Evolutionary conservation across 2,888 invertebrate genomes (phyloP), one percentile per base, ranked within the genome.

Genomic region (Apotomis capreana): DNA sequence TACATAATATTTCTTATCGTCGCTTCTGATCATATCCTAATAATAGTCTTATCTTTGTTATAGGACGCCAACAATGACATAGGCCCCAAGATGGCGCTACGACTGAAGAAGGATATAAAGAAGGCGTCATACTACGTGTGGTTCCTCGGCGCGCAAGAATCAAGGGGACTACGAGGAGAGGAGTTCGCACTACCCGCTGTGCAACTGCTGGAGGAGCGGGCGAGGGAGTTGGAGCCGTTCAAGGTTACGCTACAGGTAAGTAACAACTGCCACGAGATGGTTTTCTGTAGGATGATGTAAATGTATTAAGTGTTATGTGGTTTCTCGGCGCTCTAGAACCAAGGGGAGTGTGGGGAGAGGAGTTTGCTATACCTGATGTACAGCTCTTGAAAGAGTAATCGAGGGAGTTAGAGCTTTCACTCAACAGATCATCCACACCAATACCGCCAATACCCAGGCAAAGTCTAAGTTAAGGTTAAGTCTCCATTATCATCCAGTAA

Each of bases 121-220:
- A 97, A 97, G 87, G 97, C 97, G 74, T 97, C 97, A 52, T 97
- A 97, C 92, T 97, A 97, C 92, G 97, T 97, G 76, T 97, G 97
- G 97, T 97, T 99, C 94, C 95, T 99, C 83, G 99, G 99, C 36
- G 98, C 99, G 81, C 97, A 98, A 92, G 99, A 99, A 93, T 97
- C 98, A 72, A 96, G 97, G 80, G 98, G 97, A 0, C 91, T 98
- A 40, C 93, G 97, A 0, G 98, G 98, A 46, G 95, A 97, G 79
- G 96, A 97, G 84, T 97, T 96, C 82, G 97, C 98, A 69, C 94
- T 97, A 73, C 97, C 98, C 10, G 97, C 98, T 73, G 95, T 98
- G 78, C 95, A 96, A 78, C 96, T 97, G 83, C 93, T 99, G 76
- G 95, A 98, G 80, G 96, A 97, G 83, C 95, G 98, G 79, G 97